Evolutionary conservation across 1,140 invertebrate genomes (phyloP).

Genomic region (Magallana angulata): DNA sequence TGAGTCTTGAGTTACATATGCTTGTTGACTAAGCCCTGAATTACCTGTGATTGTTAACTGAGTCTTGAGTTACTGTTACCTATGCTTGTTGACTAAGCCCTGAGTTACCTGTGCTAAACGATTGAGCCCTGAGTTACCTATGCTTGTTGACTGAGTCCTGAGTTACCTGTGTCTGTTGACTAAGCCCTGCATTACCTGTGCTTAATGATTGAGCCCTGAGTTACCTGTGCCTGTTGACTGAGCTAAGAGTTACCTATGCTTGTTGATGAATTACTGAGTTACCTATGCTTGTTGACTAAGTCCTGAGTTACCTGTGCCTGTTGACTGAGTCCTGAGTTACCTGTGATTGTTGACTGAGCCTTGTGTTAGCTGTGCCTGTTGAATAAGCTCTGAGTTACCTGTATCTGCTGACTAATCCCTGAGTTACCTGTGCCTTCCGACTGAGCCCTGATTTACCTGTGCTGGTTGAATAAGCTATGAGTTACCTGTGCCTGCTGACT

Average conservation of each 20-base stretch:
- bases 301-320: too few relatives aligned
- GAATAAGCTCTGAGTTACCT: slow-evolving; percentile 87
- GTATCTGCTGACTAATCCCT: slow-evolving; percentile 88
- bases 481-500: slow-evolving; percentile 90
- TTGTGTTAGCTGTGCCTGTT: slow-evolving; percentile 89
- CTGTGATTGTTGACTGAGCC: slow-evolving; percentile 63
- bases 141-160: neutral
- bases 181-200: slow-evolving; percentile 82
- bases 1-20: slow-evolving; percentile 83
- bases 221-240: too few relatives aligned
- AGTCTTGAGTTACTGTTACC: slow-evolving; percentile 71
- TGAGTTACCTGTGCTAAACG: slow-evolving; percentile 63
- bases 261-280: too few relatives aligned
- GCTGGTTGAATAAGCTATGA: slow-evolving; percentile 86
- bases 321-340: too few relatives aligned
- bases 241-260: too few relatives aligned
- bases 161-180: slow-evolving; percentile 87
- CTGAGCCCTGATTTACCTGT: slow-evolving; percentile 88
- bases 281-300: too few relatives aligned
- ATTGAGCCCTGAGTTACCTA: slow-evolving; percentile 85
- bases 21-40: neutral
- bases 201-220: slow-evolving; percentile 88
- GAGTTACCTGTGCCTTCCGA: slow-evolving; percentile 89
- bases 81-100: slow-evolving; percentile 81
- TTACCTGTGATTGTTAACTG: slow-evolving; percentile 90